Percentiles rank a stretch among this genome's conserved stretches.
Evolutionary conservation across 2,113 vertebrate species (phyloP).

Genomic region (Calcarius ornatus): DNA sequence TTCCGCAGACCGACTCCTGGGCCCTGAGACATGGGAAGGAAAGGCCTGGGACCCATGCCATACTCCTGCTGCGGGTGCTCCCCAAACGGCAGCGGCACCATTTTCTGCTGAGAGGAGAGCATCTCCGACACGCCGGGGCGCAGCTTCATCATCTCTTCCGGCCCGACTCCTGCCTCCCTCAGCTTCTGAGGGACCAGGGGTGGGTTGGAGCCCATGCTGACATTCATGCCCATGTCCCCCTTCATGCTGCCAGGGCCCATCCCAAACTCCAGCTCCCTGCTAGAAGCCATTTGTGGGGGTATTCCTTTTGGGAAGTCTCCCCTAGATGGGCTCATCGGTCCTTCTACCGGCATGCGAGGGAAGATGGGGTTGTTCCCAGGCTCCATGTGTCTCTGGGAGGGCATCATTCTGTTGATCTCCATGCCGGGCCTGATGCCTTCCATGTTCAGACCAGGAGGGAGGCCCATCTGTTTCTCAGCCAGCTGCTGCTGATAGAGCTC

Average conservation of each 20-base stretch:
- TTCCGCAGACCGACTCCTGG: constrained; percentile 84
- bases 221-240: constrained; percentile 78
- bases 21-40: constrained; percentile 87
- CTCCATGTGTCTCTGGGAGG: constrained; percentile 90
- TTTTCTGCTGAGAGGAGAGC: constrained; percentile 89
- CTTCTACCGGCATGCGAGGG: constrained; percentile 91
- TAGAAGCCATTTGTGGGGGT: constrained; percentile 75
- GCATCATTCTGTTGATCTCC: constrained; percentile 93
- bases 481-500: constrained; percentile 95
- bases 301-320: constrained; percentile 87
- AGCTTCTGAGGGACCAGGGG: constrained; percentile 91
- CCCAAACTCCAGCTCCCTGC: constrained; percentile 88
- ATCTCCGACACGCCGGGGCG: constrained; percentile 82
- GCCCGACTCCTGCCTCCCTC: constrained; percentile 81
- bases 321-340: constrained; percentile 93
- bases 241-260: constrained; percentile 88
- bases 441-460: constrained; percentile 90
- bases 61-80: constrained; percentile 92
- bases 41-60: constrained; percentile 88
- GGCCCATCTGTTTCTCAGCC: constrained; percentile 88
- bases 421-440: constrained; percentile 76
- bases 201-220: constrained; percentile 84
- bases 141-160: constrained; percentile 93
- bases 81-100: constrained; percentile 89
- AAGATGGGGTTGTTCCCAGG: constrained; percentile 87